Conservation (phyloP, 1,140 invertebrate genomes). For the Lepeophtheirus salmonis region DNA sequence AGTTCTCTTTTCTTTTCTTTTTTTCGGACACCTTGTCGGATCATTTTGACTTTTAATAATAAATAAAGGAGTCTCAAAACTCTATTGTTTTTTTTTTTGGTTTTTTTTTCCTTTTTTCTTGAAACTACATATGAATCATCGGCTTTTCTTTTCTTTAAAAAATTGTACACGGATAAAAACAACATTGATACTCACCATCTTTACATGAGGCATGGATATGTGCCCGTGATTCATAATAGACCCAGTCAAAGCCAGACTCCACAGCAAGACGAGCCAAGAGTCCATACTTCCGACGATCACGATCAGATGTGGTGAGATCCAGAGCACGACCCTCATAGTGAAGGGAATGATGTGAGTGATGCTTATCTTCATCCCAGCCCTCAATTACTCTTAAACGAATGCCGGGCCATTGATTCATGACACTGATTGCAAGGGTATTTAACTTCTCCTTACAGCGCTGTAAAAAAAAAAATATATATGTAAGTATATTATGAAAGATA, state of each 20-base stretch:
- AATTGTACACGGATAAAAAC: too few species aligned
- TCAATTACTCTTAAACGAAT: slow-evolving; percentile 77
- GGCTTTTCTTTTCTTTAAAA: too few species aligned
- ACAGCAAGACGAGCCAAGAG: slow-evolving; percentile 87
- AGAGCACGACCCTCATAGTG: slow-evolving; percentile 91
- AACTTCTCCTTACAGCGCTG: slow-evolving; percentile 89
- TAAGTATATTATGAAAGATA: not conserved
- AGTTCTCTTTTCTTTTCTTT: too few species aligned
- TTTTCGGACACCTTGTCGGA: too few species aligned
- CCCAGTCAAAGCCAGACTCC: slow-evolving; percentile 95
- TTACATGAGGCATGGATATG: slow-evolving; percentile 95
- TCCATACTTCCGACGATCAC: slow-evolving; percentile 75
- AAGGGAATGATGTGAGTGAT: slow-evolving; percentile 55
- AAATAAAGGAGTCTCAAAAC: too few species aligned
- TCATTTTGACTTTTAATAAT: too few species aligned
- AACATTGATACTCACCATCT: slow-evolving; percentile 78
- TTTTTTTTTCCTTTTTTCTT: not conserved
- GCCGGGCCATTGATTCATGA: slow-evolving; percentile 94
- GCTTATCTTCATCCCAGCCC: slow-evolving; percentile 75
- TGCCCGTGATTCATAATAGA: slow-evolving; percentile 78
- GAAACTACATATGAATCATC: not conserved
- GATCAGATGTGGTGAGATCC: slow-evolving; percentile 81
- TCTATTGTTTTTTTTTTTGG: slow-evolving; percentile 6
- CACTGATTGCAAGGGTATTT: slow-evolving; percentile 78
- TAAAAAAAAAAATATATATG: slow-evolving; percentile 26